A percentile compares a stretch with the other conserved stretches of the same genome.
Evolutionary conservation across 1,140 invertebrate genomes (phyloP).

Genomic region (Caenorhabditis inopinata): DNA sequence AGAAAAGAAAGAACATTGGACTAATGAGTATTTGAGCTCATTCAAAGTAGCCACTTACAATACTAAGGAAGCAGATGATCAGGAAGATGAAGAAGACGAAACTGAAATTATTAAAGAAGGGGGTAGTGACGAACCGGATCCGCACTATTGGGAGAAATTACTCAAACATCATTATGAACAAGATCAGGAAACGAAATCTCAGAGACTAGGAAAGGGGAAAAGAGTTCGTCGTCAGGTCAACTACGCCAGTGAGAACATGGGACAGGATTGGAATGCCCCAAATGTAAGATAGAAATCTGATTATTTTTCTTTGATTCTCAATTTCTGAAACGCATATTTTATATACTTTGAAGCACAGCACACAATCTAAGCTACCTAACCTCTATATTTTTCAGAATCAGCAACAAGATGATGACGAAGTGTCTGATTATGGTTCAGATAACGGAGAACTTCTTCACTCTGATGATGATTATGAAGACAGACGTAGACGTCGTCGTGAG

Average conservation of each 20-base stretch:
- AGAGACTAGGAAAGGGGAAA: slow-evolving; percentile 80
- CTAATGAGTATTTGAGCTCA: slow-evolving; percentile 96
- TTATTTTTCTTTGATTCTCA: too few relatives aligned
- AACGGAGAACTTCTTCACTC: slow-evolving; percentile 72
- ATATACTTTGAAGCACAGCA: not conserved
- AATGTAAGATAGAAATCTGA: not conserved
- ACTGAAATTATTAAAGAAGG: slow-evolving; percentile 96
- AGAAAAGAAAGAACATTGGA: slow-evolving; percentile 93
- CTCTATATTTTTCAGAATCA: not conserved
- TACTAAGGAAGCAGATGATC: slow-evolving; percentile 70
- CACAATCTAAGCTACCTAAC: slow-evolving; percentile 16
- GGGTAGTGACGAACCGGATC: slow-evolving; percentile 93
- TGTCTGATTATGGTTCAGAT: slow-evolving; percentile 74
- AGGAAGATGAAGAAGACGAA: slow-evolving; percentile 89
- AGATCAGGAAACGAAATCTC: slow-evolving; percentile 91
- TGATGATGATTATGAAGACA: slow-evolving; percentile 83
- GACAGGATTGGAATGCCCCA: slow-evolving; percentile 49
- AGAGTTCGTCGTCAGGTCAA: slow-evolving; percentile 80
- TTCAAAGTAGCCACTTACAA: slow-evolving; percentile 87
- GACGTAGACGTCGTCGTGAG: slow-evolving; percentile 71
- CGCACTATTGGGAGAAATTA: slow-evolving; percentile 98
- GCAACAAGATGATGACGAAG: slow-evolving; percentile 27
- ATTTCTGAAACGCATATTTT: not conserved
- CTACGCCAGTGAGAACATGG: slow-evolving; percentile 62
- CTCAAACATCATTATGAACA: slow-evolving; percentile 98